These are phyloP conservation scores for Tautogolabrus adspersus DNA, from an alignment of 2,113 vertebrate genomes.

Conservation along the genomic window DNA sequence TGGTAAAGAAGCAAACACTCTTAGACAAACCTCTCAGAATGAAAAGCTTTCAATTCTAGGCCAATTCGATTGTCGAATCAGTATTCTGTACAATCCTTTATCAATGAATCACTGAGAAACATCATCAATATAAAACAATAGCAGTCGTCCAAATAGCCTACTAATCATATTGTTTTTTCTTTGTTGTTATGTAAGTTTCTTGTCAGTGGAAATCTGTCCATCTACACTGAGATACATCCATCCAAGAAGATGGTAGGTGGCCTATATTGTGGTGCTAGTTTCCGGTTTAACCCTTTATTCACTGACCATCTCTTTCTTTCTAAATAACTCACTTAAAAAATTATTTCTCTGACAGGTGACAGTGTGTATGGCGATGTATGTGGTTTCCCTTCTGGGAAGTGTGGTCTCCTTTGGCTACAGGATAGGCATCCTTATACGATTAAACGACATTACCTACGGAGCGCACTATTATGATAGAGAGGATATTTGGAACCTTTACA, in stretches of 20 bases:
- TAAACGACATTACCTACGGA: rapidly evolving
- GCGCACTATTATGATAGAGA: not conserved
- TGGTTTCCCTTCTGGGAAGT: constrained; percentile 64
- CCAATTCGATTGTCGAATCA: too few relatives aligned
- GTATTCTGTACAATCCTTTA: too few relatives aligned
- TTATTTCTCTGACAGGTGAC: constrained; percentile 63
- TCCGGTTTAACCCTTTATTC: not conserved
- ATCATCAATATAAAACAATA: too few relatives aligned
- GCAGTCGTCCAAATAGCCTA: too few relatives aligned
- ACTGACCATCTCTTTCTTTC: not conserved
- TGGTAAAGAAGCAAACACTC: too few relatives aligned
- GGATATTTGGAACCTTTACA: not conserved
- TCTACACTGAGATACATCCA: constrained; percentile 69
- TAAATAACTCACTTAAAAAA: not conserved
- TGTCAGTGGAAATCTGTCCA: constrained; percentile 68
- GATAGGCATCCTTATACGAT: rapidly evolving
- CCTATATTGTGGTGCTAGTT: not conserved
- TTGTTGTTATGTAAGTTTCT: constrained; percentile 64
- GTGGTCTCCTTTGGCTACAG: constrained; percentile 32
- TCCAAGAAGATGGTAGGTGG: constrained; percentile 73
- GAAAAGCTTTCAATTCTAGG: too few relatives aligned
- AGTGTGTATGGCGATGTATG: constrained; percentile 71
- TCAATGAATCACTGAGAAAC: too few relatives aligned
- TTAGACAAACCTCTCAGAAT: too few relatives aligned
- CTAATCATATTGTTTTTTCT: too few relatives aligned